These are phyloP conservation scores for Volucella inanis DNA, from an alignment of 2,888 invertebrate genomes.

Conservation along the genomic window DNA sequence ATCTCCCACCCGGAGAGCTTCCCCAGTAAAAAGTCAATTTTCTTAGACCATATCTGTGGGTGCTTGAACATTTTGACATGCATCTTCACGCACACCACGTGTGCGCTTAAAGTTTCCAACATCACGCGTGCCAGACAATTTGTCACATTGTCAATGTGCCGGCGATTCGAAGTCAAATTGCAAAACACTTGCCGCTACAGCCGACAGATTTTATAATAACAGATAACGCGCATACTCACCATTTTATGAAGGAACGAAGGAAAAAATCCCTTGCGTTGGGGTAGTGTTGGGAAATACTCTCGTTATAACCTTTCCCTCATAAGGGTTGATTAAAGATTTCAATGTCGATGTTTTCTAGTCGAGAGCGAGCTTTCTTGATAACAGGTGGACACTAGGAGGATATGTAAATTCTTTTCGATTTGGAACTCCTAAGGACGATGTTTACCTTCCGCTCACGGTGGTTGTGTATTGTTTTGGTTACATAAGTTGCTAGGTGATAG, in stretches of 20 bases:
- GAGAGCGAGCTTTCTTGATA: conserved; percentile 57
- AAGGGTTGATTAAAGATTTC: conserved; percentile 32
- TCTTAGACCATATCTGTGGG: conserved; percentile 34
- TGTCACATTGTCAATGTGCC: conserved; percentile 52
- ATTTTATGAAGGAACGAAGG: neutral
- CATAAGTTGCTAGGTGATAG: conserved; percentile 60
- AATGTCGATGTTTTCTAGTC: conserved; percentile 32
- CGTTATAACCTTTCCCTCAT: conserved; percentile 1
- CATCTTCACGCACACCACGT: conserved; percentile 45
- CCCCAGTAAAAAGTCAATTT: conserved; percentile 51
- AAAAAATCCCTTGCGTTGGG: conserved; percentile 26
- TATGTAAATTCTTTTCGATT: neutral
- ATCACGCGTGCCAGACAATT: conserved; percentile 44
- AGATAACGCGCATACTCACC: conserved; percentile 54
- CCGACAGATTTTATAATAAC: conserved; percentile 35
- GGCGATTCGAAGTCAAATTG: conserved; percentile 36
- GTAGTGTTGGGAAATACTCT: conserved; percentile 18
- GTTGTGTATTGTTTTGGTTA: conserved; percentile 41
- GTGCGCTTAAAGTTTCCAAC: conserved; percentile 12
- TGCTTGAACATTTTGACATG: conserved; percentile 17
- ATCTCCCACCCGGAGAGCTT: conserved; percentile 11
- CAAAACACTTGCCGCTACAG: conserved; percentile 13
- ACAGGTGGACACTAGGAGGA: conserved; percentile 10
- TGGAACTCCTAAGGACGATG: conserved; percentile 1
- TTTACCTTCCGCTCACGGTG: neutral